A percentile compares a stretch with the other conserved stretches of the same genome.
Conservation (phyloP, 1,140 invertebrate genomes). For the Ceratosolen fusciceps region DNA sequence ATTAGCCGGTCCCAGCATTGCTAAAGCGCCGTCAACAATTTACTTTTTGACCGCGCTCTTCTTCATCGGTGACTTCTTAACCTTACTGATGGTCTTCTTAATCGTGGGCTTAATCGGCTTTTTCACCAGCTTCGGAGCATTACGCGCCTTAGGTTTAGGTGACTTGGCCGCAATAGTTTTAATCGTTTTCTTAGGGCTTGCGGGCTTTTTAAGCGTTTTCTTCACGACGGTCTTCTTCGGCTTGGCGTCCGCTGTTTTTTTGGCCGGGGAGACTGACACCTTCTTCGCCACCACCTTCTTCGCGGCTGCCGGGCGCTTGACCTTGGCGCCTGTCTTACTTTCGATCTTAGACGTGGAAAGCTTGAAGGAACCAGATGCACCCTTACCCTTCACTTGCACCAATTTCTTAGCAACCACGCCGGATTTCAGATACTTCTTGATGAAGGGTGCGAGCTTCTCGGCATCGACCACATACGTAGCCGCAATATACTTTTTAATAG, state of each 20-base stretch:
- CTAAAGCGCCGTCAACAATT: not conserved
- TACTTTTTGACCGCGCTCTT: conserved; percentile 27
- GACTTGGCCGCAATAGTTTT: conserved; percentile 18
- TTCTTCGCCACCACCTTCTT: conserved; percentile 28
- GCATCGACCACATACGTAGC: conserved; percentile 74
- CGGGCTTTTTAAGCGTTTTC: conserved; percentile 18
- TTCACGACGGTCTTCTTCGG: not conserved
- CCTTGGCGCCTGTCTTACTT: not conserved
- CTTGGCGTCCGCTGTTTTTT: not conserved
- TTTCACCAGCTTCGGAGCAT: not conserved
- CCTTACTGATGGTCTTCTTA: not conserved
- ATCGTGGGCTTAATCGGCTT: not conserved
- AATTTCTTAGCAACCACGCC: conserved; percentile 73
- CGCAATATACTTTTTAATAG: conserved; percentile 77
- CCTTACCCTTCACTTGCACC: conserved; percentile 76
- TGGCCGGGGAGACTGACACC: not conserved
- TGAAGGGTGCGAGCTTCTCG: conserved; percentile 75
- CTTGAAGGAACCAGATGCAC: conserved; percentile 76
- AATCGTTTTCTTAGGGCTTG: conserved; percentile 4
- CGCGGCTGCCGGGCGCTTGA: not conserved
- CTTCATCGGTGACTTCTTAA: conserved; percentile 21
- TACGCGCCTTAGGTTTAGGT: not conserved
- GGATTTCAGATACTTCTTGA: conserved; percentile 74
- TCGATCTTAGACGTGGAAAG: conserved; percentile 51
- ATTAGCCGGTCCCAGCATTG: not conserved